Base-by-base conservation (phyloP, 2,888 invertebrate genomes). In the Lasioglossum vierecki region DNA sequence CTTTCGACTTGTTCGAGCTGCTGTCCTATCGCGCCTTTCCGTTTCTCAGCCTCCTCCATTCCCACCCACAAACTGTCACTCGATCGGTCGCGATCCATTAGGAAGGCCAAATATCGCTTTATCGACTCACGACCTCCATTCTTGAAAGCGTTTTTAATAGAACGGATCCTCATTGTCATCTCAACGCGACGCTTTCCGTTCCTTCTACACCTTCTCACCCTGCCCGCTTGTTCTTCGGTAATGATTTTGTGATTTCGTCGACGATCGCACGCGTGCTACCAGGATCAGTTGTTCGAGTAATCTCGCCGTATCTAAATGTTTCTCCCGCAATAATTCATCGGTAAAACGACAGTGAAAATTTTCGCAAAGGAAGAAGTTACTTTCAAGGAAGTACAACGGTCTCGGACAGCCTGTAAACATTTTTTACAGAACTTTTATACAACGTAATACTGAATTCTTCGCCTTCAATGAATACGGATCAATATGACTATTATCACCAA, bases 61-160 rank as follows among this genome's bases (percentile, higher is more conserved):
- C 41, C 46, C 73, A 66, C 53, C 63, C 79, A 76, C 83, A 86
- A 87, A 91, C 83, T 88, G 84, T 86, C 83, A 70, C 82, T 82
- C 77, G 87, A 88, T 89, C 83, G 83, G 76, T 71, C 77, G 57
- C 70, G 72, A 76, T 81, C 80, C 84, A 86, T 91, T 88, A 86
- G 80, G 83, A 84, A 77, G 86, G 76, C 75, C 85, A 86, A 89
- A 86, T 88, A 89, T 88, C 87, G 87, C 79, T 87, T 88, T 83
- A 88, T 91, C 84, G 82, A 76, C 82, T 81, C 83, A 80, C 79
- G 77, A 79, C 76, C 74, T 72, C 79, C 39, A 77, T 82, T 89
- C 88, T 85, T 88, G 76, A 90, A 90, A 92, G 91, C 90, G 87
- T 88, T 91, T 90, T 90, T 90, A 91, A 91, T 87, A 88, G 70